These are phyloP conservation scores for Rhingia rostrata DNA, from an alignment of 2,888 invertebrate species.

Conservation along the genomic window DNA sequence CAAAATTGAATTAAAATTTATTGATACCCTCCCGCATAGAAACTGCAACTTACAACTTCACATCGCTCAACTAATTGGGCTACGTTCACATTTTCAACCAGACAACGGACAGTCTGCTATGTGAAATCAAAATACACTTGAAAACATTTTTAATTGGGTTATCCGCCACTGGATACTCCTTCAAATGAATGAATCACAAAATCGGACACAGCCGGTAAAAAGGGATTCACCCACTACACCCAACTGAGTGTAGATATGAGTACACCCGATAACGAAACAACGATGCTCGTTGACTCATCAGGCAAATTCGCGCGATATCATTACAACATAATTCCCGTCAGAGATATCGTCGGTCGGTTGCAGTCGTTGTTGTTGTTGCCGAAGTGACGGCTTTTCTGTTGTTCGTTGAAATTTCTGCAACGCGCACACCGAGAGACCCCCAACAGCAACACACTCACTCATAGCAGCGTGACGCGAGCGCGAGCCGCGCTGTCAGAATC, in stretches of 20 bases:
- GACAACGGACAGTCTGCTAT: not conserved
- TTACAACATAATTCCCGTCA: constrained; percentile 35
- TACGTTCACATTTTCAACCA: constrained; percentile 8
- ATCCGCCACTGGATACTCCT: constrained; percentile 37
- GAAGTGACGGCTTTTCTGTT: constrained; percentile 17
- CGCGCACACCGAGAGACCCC: not conserved
- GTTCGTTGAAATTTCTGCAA: constrained; percentile 33
- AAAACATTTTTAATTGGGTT: constrained; percentile 41
- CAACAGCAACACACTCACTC: not conserved
- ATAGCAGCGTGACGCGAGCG: constrained; percentile 8
- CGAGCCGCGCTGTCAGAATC: constrained; percentile 17
- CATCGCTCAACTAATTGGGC: constrained; percentile 4
- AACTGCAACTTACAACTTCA: not conserved
- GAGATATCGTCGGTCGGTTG: constrained; percentile 6
- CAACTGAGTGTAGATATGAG: not conserved
- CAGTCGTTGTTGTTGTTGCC: not conserved
- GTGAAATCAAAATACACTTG: constrained; percentile 11
- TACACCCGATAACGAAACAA: not conserved
- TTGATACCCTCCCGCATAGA: constrained; percentile 2
- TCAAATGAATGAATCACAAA: constrained; percentile 46
- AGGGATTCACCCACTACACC: constrained; percentile 4
- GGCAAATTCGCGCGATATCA: constrained; percentile 16
- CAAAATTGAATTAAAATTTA: not conserved
- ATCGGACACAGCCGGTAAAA: not conserved
- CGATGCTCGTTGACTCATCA: constrained; percentile 39